Evolutionary conservation across 2,888 invertebrate genomes (phyloP), one percentile per base, ranked within the genome.

Genomic region (Liodrosophila aerea): DNA sequence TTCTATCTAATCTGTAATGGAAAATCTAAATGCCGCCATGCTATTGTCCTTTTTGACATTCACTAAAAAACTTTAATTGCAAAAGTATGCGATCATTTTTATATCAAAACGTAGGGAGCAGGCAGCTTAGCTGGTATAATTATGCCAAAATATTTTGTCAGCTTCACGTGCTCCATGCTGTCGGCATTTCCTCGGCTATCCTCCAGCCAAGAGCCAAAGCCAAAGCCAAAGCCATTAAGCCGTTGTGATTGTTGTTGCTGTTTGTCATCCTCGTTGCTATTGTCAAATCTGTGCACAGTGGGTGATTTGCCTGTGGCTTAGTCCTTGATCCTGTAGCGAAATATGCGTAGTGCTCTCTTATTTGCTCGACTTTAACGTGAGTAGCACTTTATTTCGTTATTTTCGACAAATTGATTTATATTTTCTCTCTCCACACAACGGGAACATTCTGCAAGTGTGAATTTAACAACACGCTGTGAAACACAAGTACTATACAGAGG

Each of bases 61-160:
- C 45, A 29, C 13, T 8, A 4, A 16, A 53, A 59, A 80, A 77
- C 68, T 81, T 81, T 75, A 81, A 81, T 82, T 81, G 71, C 69
- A 58, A 81, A 73, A 71, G 58, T 59, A 59, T 44, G 57, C 51
- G 53, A 29, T 9, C 36, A 50, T 22, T 39, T 46, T 39, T 41
- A 11, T 47, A 31, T 2, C 12, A n/a, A 12, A 12, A 4, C 13
- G 30, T 0, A 7, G 30, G 11, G 33, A 5, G 47, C 36, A 15
- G 46, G n/a, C 13, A 44, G 49, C 46, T 39, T 11, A 56, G 43
- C 46, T 27, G 43, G 63, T 44, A 73, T 82, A 78, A 80, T 84
- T 82, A 78, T 78, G 68, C 43, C 58, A 58, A 64, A 73, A 71
- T 71, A 73, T 75, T 73, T 73, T 77, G 62, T 68, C 60, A 68